phyloP scores from a whole-genome alignment of 2,888 invertebrate species.

The Polia nebulosa region DNA sequence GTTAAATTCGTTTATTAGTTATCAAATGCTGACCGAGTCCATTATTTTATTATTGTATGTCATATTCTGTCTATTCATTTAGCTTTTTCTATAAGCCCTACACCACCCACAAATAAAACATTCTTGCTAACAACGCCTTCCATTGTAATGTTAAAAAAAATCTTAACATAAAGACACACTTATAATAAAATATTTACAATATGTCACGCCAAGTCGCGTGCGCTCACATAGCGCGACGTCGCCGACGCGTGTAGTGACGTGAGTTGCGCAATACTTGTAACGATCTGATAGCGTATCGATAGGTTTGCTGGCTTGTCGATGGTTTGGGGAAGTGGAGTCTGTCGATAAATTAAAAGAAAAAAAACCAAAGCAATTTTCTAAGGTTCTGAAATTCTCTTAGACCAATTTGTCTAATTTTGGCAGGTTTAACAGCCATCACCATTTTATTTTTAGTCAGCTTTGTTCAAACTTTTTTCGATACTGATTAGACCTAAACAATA shows the following conservation, averaged over 20 bases:
- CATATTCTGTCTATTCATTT: too few relatives aligned
- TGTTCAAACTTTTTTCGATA: too few relatives aligned
- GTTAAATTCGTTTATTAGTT: too few relatives aligned
- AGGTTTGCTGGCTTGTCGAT: conserved; percentile 22
- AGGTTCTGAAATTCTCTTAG: too few relatives aligned
- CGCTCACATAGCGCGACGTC: conserved; percentile 74
- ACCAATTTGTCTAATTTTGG: too few relatives aligned
- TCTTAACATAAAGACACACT: conserved; percentile 19
- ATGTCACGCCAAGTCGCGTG: conserved; percentile 63
- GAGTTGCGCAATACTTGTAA: conserved; percentile 81
- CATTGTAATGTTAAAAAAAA: conserved; percentile 11
- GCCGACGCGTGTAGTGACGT: conserved; percentile 75
- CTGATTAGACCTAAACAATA: too few relatives aligned
- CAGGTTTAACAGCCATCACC: too few relatives aligned
- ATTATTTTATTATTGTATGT: too few relatives aligned
- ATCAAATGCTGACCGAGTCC: too few relatives aligned
- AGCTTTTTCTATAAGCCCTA: not conserved
- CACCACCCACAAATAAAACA: not conserved
- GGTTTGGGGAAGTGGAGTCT: not conserved
- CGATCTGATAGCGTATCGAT: conserved; percentile 63
- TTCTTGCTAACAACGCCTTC: conserved; percentile 1
- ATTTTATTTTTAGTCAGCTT: too few relatives aligned
- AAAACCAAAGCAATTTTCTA: not conserved
- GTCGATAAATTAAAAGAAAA: conserved; percentile 11
- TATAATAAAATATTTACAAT: conserved; percentile 38